Evolutionary conservation across 2,888 invertebrate species (phyloP).

Genomic region (Hypselothyrea guttata): DNA sequence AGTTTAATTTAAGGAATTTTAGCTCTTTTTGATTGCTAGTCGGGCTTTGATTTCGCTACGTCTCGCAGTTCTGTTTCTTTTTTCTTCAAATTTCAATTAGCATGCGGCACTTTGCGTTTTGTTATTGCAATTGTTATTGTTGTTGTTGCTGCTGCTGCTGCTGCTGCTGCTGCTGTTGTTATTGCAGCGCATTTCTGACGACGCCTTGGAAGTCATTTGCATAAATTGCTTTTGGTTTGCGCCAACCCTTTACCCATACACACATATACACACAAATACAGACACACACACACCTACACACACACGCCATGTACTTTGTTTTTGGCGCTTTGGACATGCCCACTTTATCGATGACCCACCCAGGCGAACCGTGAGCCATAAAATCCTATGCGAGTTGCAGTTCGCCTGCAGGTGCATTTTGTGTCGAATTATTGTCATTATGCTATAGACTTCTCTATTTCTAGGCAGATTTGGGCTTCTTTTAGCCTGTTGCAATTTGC

Average conservation of each 20-base stretch:
- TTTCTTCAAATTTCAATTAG: conserved; percentile 66
- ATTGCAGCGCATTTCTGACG: conserved; percentile 58
- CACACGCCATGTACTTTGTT: conserved; percentile 3
- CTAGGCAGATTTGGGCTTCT: conserved; percentile 37
- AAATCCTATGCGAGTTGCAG: conserved; percentile 46
- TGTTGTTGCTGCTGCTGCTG: conserved; percentile 4
- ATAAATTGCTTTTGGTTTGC: conserved; percentile 70
- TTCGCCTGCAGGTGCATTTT: conserved; percentile 76
- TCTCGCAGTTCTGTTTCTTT: conserved; percentile 25
- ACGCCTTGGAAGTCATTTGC: conserved; percentile 74
- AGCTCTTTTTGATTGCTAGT: conserved; percentile 75
- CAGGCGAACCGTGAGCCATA: conserved; percentile 29
- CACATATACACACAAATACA: background rate
- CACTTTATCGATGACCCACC: conserved; percentile 59
- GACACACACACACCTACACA: background rate
- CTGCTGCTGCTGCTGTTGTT: conserved; percentile 22
- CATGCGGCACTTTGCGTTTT: conserved; percentile 74
- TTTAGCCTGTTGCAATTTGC: conserved; percentile 28
- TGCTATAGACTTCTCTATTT: conserved; percentile 37
- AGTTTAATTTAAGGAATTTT: conserved; percentile 78
- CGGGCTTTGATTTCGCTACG: conserved; percentile 65
- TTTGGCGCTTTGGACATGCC: conserved; percentile 50
- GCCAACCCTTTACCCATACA: conserved; percentile 32
- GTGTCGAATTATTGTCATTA: conserved; percentile 77
- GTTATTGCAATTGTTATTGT: conserved; percentile 19